These are phyloP conservation scores for Triplophysa siluroides DNA, from an alignment of 2,113 vertebrate species.

Conservation along the genomic window DNA sequence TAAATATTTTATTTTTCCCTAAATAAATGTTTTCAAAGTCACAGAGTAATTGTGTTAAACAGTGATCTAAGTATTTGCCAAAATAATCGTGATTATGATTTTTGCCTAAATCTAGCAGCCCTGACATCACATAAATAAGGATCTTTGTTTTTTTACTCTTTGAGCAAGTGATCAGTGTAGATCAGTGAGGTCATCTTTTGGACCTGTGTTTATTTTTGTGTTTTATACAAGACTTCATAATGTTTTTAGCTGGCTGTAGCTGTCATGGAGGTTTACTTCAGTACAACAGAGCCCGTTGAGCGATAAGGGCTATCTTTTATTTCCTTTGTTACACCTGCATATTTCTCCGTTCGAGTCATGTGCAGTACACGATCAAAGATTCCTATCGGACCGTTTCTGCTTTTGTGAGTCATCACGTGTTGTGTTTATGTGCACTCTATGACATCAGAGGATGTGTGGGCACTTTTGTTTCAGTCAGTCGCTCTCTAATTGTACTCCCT, in stretches of 20 bases:
- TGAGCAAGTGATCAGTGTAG: constrained; percentile 41
- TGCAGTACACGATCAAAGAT: constrained; percentile 54
- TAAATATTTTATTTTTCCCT: too few relatives aligned
- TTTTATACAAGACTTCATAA: constrained; percentile 45
- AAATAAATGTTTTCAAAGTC: too few relatives aligned
- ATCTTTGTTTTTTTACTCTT: constrained; percentile 29
- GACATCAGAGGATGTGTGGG: constrained; percentile 16
- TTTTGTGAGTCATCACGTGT: constrained; percentile 54
- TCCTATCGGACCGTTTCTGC: constrained; percentile 57
- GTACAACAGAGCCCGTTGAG: constrained; percentile 58
- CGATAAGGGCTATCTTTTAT: constrained; percentile 58
- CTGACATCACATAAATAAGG: not conserved
- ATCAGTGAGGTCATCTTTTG: constrained; percentile 59
- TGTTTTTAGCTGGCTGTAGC: constrained; percentile 48
- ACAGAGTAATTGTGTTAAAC: too few relatives aligned
- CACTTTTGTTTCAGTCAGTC: constrained; percentile 9
- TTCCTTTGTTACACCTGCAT: constrained; percentile 42
- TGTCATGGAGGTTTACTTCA: constrained; percentile 51
- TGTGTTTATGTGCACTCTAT: constrained; percentile 34
- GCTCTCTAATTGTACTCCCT: constrained; percentile 45
- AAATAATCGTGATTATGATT: too few relatives aligned
- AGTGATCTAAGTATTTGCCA: too few relatives aligned
- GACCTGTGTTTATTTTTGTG: constrained; percentile 26
- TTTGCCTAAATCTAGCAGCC: too few relatives aligned
- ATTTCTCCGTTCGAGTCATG: constrained; percentile 59